Evolutionary conservation across 2,113 vertebrate species (phyloP).

Genomic region (Chascanopsetta lugubris): DNA sequence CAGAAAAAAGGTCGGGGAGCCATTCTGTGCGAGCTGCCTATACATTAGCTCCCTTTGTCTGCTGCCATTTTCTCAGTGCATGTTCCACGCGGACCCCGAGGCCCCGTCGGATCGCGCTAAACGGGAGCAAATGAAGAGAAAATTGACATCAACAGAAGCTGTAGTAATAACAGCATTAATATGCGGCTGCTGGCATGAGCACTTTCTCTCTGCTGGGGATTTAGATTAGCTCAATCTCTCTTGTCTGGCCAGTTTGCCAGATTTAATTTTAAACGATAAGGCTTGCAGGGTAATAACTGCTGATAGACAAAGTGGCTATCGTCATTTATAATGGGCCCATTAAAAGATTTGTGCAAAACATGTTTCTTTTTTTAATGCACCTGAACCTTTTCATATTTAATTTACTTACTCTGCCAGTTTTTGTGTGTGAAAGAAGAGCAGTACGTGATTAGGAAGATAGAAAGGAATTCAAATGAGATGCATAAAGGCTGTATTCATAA

Average conservation of each 20-base stretch:
- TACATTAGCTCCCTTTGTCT: constrained; percentile 54
- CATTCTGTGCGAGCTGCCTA: constrained; percentile 44
- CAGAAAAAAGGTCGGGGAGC: constrained; percentile 51
- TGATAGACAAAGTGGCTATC: constrained; percentile 54
- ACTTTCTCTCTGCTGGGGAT: constrained; percentile 55
- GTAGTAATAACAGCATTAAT: constrained; percentile 71
- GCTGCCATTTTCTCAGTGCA: constrained; percentile 43
- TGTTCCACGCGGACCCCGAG: constrained; percentile 16
- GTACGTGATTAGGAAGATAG: neutral
- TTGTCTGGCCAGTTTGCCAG: constrained; percentile 65
- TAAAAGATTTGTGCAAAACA: constrained; percentile 40
- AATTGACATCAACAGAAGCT: constrained; percentile 67
- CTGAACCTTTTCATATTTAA: constrained; percentile 44
- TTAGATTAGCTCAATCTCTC: constrained; percentile 71
- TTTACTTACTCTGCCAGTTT: constrained; percentile 22
- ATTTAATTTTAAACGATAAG: constrained; percentile 74
- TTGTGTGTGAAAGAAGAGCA: neutral
- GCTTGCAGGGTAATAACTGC: constrained; percentile 59
- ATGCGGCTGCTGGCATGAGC: constrained; percentile 61
- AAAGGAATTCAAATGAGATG: neutral
- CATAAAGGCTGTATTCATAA: neutral
- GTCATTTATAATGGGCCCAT: constrained; percentile 63
- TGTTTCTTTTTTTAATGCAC: constrained; percentile 36
- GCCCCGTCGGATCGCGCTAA: constrained; percentile 42
- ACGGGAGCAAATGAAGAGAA: constrained; percentile 57